phyloP scores from a whole-genome alignment of 1,140 invertebrate genomes.

The Hermetia illucens region DNA sequence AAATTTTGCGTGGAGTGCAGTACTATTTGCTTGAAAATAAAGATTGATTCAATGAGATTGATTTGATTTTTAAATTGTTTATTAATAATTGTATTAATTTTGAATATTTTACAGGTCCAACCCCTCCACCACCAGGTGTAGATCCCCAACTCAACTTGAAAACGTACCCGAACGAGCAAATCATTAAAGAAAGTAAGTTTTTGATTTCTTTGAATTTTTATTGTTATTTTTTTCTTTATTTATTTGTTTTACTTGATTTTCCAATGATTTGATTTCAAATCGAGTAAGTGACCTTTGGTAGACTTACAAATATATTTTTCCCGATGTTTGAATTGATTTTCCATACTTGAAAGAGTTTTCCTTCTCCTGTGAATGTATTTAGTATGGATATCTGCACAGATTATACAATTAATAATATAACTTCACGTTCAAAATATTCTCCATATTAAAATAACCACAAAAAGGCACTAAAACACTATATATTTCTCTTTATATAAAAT shows the following conservation, averaged over 20 bases:
- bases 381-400: background rate
- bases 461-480: too few relatives aligned
- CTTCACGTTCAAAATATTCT: too few relatives aligned
- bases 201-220: background rate
- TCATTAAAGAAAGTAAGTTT: conserved; percentile 68
- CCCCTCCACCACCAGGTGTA: background rate
- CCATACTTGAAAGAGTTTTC: too few relatives aligned
- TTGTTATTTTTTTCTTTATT: background rate
- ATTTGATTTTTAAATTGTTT: too few relatives aligned
- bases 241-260: background rate
- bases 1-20: too few relatives aligned
- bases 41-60: too few relatives aligned
- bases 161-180: conserved; percentile 60
- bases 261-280: background rate
- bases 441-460: too few relatives aligned
- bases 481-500: too few relatives aligned
- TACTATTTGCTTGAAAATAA: too few relatives aligned
- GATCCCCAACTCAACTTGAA: conserved; percentile 40
- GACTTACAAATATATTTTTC: background rate
- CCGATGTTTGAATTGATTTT: background rate
- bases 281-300: background rate
- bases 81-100: too few relatives aligned
- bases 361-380: background rate
- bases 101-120: too few relatives aligned
- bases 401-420: background rate